Conservation (phyloP, 2,113 vertebrate genomes). For the Sylvilagus bachmani region DNA sequence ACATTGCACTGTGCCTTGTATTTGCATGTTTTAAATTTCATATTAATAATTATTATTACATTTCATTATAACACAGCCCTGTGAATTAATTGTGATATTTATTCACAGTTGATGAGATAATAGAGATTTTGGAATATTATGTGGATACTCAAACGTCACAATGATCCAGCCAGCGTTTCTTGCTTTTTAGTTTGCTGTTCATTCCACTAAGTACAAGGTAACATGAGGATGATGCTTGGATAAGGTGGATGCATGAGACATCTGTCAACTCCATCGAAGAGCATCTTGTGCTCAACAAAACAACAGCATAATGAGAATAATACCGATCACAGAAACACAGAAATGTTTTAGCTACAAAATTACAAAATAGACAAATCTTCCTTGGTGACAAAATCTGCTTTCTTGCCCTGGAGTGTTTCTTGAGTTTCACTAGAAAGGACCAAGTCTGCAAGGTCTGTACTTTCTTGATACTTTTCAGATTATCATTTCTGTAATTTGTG, state of each 20-base stretch:
- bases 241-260: background rate
- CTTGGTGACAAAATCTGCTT: background rate
- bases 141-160: background rate
- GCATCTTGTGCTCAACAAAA: background rate
- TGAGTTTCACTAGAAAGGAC: background rate
- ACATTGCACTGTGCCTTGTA: background rate
- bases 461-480: background rate
- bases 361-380: background rate
- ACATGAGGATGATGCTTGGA: background rate
- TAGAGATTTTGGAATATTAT: background rate
- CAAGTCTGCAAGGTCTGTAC: background rate
- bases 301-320: background rate
- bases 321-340: background rate
- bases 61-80: background rate
- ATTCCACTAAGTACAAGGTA: background rate
- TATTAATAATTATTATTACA: conserved; percentile 18
- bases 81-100: conserved; percentile 39
- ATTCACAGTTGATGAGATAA: conserved; percentile 31
- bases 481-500: background rate
- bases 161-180: background rate
- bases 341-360: background rate
- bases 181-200: background rate
- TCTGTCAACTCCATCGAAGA: background rate
- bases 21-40: conserved; percentile 26
- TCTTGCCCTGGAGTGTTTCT: background rate